Conservation (phyloP, 1,140 invertebrate genomes). For the Conopomorpha cramerella region DNA sequence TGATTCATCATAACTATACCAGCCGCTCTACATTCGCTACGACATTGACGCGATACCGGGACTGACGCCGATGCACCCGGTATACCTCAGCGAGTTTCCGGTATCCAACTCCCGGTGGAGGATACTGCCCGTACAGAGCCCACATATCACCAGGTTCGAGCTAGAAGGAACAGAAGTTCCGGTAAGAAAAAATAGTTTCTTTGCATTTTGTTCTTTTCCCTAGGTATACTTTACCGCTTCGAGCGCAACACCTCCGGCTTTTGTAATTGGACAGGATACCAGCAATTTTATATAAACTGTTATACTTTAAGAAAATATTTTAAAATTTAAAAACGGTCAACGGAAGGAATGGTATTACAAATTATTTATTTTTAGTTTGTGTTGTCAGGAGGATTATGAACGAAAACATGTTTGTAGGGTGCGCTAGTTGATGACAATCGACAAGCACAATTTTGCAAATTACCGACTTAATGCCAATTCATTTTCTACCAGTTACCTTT, state of each 20-base stretch:
- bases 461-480: no score
- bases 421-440: neutral
- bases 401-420: neutral
- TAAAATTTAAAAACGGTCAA: no score
- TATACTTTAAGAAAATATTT: no score
- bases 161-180: conserved; percentile 27
- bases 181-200: conserved; percentile 12
- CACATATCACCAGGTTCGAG: conserved; percentile 37
- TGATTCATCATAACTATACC: no score
- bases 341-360: neutral
- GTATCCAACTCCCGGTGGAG: conserved; percentile 47
- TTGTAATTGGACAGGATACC: no score
- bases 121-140: conserved; percentile 24
- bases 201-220: neutral
- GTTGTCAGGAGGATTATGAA: neutral
- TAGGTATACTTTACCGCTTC: no score
- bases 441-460: neutral
- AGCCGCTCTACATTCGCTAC: conserved; percentile 43
- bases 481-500: no score
- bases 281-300: no score
- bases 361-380: neutral
- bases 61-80: conserved; percentile 25
- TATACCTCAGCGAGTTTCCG: conserved; percentile 37
- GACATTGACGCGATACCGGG: conserved; percentile 43
- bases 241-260: no score